Evolutionary conservation across 2,888 invertebrate species (phyloP), one percentile per base, ranked within the genome.

Genomic region (Ypsolopha sequella): DNA sequence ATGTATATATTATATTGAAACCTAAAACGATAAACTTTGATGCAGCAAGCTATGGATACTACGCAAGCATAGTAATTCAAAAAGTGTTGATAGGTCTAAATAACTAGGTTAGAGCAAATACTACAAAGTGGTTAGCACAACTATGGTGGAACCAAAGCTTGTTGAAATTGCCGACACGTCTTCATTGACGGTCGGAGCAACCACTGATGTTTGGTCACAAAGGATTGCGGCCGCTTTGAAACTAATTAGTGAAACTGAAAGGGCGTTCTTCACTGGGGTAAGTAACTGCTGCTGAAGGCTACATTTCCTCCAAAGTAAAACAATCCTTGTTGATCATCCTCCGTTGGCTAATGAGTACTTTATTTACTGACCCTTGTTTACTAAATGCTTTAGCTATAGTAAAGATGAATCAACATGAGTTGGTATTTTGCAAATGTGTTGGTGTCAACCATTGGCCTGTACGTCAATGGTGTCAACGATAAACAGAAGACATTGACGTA

Each of bases 41-140:
- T 86, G 86, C 86, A 86, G 86, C 86, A 86, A 85, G 84, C 85
- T 77, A 73, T 73, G 77, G 86, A 82, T 75, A 74, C 81, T 81
- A 82, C 75, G 73, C 77, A 81, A 80, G 75, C 78, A 71, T 47
- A 47, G 36, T 47, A 14, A 13, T 36, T 14, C 8, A 43, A 14
- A 14, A 36, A 14, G 14, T 35, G 10, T 35, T 33, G 8, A 34
- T 11, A 33, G 36, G n/a, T 38, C 34, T 34, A 36, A 73, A 64
- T 66, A 67, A 39, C 9, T 73, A 62, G 70, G 68, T 74, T 72
- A 76, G 74, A 72, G 73, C 76, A 75, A 75, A 75, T 70, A 71
- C 71, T 66, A 73, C 68, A 65, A 67, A 69, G 61, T 76, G 66
- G 68, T 70, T 64, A 71, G 69, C 71, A 68, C 73, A 71, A 70